Conservation (phyloP, 2,113 vertebrate genomes). For the Centropus unirufus region DNA sequence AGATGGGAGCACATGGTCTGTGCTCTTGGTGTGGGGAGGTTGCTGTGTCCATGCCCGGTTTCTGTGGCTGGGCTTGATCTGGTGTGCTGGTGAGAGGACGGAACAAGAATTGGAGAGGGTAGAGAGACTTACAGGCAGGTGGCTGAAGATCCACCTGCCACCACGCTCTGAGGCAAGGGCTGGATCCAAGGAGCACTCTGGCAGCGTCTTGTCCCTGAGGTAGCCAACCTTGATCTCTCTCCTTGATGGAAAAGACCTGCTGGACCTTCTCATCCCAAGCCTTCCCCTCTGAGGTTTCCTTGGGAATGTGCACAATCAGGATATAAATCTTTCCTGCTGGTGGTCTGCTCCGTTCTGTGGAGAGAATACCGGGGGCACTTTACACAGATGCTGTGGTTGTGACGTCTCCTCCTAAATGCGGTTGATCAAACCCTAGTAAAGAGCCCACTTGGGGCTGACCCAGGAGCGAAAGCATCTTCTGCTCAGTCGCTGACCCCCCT, state of each 20-base stretch:
- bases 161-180: not conserved
- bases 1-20: not conserved
- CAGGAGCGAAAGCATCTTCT: not conserved
- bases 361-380: not conserved
- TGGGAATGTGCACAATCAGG: not conserved
- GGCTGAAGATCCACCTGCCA: not conserved
- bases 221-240: not conserved
- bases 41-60: not conserved
- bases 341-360: not conserved
- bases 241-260: not conserved
- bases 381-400: not conserved
- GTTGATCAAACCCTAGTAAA: not conserved
- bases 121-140: not conserved
- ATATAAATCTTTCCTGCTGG: not conserved
- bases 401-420: not conserved
- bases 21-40: not conserved
- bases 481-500: not conserved
- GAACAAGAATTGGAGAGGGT: not conserved
- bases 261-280: not conserved
- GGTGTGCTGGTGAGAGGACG: not conserved
- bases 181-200: not conserved
- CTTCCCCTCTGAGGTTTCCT: not conserved
- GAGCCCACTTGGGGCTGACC: not conserved
- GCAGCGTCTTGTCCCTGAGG: not conserved
- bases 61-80: not conserved